These are phyloP conservation scores for Siniperca undulata DNA, from an alignment of 2,797 vertebrate species.

Conservation along the genomic window DNA sequence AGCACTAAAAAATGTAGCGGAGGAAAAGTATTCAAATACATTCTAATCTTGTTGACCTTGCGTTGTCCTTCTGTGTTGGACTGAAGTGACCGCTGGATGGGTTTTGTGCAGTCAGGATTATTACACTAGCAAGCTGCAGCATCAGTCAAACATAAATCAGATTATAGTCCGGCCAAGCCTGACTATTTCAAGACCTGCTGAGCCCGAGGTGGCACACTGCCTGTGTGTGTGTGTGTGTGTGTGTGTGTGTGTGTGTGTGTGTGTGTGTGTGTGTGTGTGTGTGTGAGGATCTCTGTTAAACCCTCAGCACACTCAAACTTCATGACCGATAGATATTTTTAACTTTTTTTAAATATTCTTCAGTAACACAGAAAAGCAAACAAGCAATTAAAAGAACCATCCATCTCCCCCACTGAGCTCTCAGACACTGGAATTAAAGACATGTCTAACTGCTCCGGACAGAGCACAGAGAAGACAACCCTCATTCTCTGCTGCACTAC, in stretches of 20 bases:
- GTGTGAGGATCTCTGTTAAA: too few relatives aligned
- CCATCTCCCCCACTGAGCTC: background rate
- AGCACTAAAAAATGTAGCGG: too few relatives aligned
- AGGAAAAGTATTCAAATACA: too few relatives aligned
- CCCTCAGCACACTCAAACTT: too few relatives aligned
- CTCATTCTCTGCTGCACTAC: too few relatives aligned
- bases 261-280: background rate
- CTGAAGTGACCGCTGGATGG: background rate
- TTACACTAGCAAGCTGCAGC: conserved; percentile 38
- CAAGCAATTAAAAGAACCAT: background rate
- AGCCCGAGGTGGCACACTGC: background rate
- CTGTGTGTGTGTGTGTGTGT: background rate
- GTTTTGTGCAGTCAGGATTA: background rate
- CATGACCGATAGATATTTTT: too few relatives aligned
- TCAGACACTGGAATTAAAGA: background rate
- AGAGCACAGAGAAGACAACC: too few relatives aligned
- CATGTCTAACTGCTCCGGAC: too few relatives aligned
- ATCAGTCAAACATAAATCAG: conserved; percentile 1
- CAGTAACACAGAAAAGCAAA: background rate
- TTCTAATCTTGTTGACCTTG: background rate
- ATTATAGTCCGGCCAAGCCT: background rate
- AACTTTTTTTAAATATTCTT: background rate
- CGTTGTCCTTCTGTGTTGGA: background rate
- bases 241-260: background rate
- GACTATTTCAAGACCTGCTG: conserved; percentile 28